Conservation (phyloP, 2,797 vertebrate genomes). For the Spinus olivaceus region DNA sequence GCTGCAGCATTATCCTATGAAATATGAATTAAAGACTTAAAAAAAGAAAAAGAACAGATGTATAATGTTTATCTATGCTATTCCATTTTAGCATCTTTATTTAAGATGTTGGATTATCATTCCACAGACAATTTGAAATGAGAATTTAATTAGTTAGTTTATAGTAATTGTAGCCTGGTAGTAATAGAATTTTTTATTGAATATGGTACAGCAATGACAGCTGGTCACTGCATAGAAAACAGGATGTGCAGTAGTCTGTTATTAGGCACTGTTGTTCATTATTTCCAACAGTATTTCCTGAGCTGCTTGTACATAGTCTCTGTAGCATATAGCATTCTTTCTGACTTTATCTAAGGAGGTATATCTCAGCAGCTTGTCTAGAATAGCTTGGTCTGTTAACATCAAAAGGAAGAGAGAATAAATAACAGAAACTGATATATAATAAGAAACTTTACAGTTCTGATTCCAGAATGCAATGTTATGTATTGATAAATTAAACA, state of each 20-base stretch:
- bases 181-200: background rate
- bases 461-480: background rate
- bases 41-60: background rate
- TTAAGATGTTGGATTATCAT: background rate
- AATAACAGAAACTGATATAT: background rate
- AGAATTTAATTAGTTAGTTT: constrained; percentile 9
- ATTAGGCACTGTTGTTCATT: background rate
- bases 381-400: background rate
- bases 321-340: background rate
- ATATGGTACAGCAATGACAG: background rate
- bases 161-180: background rate
- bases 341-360: background rate
- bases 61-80: background rate
- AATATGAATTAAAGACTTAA: background rate
- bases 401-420: background rate
- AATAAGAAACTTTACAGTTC: background rate
- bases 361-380: background rate
- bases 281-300: background rate
- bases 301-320: background rate
- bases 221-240: background rate
- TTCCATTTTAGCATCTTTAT: background rate
- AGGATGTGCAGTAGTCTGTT: background rate
- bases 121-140: background rate
- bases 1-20: background rate
- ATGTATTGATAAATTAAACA: background rate